A percentile compares a stretch with the other conserved stretches of the same genome.
phyloP scores from a whole-genome alignment of 2,888 invertebrate species.

The Pycnomerus fuliginosus region DNA sequence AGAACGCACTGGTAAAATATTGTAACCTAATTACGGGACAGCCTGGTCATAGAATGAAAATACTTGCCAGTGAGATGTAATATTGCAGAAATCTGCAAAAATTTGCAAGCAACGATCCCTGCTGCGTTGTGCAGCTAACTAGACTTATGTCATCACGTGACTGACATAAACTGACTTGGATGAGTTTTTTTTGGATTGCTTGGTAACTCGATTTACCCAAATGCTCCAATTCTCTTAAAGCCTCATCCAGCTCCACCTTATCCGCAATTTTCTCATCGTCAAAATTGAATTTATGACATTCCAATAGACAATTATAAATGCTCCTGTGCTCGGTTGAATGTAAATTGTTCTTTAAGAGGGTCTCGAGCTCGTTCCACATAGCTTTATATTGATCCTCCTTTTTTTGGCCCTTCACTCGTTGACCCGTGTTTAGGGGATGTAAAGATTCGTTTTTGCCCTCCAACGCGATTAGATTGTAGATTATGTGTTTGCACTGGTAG shows the following conservation, averaged over 20 bases:
- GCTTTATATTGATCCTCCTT: slow-evolving; percentile 89
- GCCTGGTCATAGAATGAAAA: too few relatives aligned
- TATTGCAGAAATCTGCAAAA: too few relatives aligned
- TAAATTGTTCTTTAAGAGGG: slow-evolving; percentile 73
- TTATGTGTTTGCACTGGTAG: slow-evolving; percentile 80
- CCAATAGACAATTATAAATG: slow-evolving; percentile 77
- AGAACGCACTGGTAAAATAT: too few relatives aligned
- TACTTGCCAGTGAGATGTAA: too few relatives aligned
- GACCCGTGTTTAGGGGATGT: slow-evolving; percentile 67
- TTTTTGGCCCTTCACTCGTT: slow-evolving; percentile 62
- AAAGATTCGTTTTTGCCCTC: slow-evolving; percentile 84
- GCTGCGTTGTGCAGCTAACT: too few relatives aligned
- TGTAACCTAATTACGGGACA: too few relatives aligned
- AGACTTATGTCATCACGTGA: too few relatives aligned
- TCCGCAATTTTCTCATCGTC: slow-evolving; percentile 58
- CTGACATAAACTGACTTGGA: too few relatives aligned
- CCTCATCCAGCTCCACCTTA: slow-evolving; percentile 65
- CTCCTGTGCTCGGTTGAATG: slow-evolving; percentile 77
- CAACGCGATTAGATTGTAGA: slow-evolving; percentile 75
- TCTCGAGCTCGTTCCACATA: slow-evolving; percentile 88
- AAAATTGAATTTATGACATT: slow-evolving; percentile 65
- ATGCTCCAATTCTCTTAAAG: slow-evolving; percentile 59
- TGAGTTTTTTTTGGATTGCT: too few relatives aligned
- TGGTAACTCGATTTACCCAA: too few relatives aligned
- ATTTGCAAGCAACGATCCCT: too few relatives aligned